A percentile compares a stretch with the other conserved stretches of the same genome.
phyloP scores from a whole-genome alignment of 2,113 vertebrate genomes.

The Scytalopus superciliaris region DNA sequence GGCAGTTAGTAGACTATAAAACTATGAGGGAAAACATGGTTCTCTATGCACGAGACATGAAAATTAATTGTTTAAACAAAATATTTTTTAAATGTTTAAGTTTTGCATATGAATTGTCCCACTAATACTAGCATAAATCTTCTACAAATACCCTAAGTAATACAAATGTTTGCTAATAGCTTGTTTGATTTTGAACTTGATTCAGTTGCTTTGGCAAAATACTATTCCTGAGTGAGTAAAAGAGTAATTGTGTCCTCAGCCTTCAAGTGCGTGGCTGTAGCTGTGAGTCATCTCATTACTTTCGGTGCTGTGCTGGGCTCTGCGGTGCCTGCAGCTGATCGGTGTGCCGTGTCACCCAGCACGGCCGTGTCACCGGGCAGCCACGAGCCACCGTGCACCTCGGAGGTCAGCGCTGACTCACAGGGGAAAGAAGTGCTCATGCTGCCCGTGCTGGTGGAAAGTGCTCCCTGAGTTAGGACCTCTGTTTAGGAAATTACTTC shows the following conservation, averaged over 20 bases:
- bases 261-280: background rate
- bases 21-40: background rate
- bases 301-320: background rate
- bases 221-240: background rate
- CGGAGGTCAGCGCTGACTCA: background rate
- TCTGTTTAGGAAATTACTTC: background rate
- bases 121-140: background rate
- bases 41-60: background rate
- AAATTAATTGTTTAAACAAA: background rate
- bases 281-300: background rate
- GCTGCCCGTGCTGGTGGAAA: background rate
- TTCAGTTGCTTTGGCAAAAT: background rate
- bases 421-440: background rate
- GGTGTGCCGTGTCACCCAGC: background rate
- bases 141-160: background rate
- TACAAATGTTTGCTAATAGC: background rate
- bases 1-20: background rate
- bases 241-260: background rate
- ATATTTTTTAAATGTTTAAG: background rate
- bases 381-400: rapidly evolving
- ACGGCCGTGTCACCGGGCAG: background rate
- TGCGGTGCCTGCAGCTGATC: background rate
- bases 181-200: background rate
- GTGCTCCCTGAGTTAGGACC: background rate
- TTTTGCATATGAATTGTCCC: background rate